These are phyloP conservation scores for Brevimyrus niger DNA, from an alignment of 2,113 vertebrate genomes.

Conservation along the genomic window DNA sequence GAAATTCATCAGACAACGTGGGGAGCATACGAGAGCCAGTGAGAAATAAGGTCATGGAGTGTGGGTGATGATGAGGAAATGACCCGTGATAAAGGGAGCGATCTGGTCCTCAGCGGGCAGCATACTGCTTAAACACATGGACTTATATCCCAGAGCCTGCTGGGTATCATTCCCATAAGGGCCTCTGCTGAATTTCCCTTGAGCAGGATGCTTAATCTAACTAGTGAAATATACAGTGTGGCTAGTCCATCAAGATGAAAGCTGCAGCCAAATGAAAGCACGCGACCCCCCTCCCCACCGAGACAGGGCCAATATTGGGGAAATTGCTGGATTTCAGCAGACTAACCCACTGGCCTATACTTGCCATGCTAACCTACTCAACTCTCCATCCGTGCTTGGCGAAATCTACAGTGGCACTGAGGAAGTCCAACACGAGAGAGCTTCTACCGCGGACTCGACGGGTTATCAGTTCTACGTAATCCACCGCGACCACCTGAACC, in stretches of 20 bases:
- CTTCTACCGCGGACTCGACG: neutral
- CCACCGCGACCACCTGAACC: neutral
- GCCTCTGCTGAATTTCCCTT: neutral
- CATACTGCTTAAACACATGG: neutral
- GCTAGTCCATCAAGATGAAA: neutral
- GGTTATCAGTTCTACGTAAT: neutral
- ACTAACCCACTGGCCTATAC: neutral
- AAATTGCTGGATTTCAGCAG: neutral
- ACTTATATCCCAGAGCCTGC: neutral
- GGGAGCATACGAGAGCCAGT: neutral
- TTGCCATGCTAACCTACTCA: neutral
- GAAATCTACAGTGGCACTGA: neutral
- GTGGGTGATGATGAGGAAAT: neutral
- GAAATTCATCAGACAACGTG: neutral
- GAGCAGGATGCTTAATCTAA: neutral
- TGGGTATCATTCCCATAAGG: neutral
- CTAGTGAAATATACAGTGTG: neutral
- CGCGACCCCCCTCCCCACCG: neutral
- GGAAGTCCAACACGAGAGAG: neutral
- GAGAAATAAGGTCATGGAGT: neutral
- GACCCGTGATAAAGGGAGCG: neutral
- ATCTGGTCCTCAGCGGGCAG: neutral
- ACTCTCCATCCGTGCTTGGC: neutral
- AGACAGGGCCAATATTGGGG: neutral
- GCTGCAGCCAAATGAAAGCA: neutral